Conservation (phyloP, 37 sponge, comb jelly and placozoan species). For the Spongilla lacustris region DNA sequence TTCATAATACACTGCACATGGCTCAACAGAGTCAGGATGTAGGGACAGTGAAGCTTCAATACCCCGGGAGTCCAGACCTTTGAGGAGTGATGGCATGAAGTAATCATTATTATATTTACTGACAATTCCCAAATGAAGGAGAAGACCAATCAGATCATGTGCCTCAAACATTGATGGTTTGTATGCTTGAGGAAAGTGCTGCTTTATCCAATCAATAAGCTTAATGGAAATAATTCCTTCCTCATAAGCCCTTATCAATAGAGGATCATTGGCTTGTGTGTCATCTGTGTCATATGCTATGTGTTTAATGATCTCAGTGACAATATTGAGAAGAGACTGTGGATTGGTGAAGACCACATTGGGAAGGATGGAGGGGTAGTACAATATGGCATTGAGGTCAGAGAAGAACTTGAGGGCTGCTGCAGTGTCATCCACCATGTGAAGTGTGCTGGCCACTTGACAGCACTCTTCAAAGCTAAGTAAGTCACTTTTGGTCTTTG, state of each 20-base stretch:
- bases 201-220: not conserved
- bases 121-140: not conserved
- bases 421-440: not conserved
- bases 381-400: not conserved
- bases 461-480: not conserved
- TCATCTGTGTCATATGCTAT: not conserved
- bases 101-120: slow-evolving; percentile 4
- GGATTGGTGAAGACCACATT: slow-evolving; percentile 1
- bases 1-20: not conserved
- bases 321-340: not conserved
- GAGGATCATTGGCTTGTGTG: not conserved
- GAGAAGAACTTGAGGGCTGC: not conserved
- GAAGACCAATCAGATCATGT: not conserved
- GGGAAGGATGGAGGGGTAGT: slow-evolving; percentile 1
- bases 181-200: not conserved
- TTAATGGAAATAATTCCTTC: not conserved
- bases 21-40: not conserved
- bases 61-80: not conserved
- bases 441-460: not conserved
- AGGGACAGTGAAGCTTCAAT: not conserved
- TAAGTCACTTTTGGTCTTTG: not conserved
- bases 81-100: not conserved
- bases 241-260: not conserved
- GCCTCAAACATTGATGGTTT: not conserved
- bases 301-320: not conserved